Conservation (phyloP, 2,888 invertebrate genomes). For the Trissolcus japonicus region DNA sequence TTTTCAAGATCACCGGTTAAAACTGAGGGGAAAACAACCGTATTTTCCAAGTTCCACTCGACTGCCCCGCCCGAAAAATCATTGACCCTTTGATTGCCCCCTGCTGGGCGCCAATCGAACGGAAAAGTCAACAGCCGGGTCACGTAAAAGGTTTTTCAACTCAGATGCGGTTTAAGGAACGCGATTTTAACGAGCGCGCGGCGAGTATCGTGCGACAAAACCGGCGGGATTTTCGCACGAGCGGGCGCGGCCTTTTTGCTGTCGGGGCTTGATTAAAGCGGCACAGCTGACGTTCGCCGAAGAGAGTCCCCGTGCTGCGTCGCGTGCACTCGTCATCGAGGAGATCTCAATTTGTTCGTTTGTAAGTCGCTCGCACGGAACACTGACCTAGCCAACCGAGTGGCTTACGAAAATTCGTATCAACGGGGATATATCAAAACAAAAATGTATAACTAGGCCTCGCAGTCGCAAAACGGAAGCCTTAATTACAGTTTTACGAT, state of each 20-base stretch:
- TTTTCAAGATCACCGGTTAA: too few species aligned
- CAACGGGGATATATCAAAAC: slow-evolving; percentile 18
- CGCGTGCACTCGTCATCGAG: slow-evolving; percentile 47
- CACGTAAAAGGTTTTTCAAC: not conserved
- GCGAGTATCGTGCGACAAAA: slow-evolving; percentile 33
- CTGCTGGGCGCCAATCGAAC: too few species aligned
- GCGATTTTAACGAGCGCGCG: not conserved
- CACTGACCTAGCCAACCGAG: slow-evolving; percentile 60
- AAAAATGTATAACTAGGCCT: slow-evolving; percentile 6
- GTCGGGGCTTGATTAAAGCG: slow-evolving; percentile 52
- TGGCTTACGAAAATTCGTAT: slow-evolving; percentile 32
- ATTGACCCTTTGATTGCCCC: too few species aligned
- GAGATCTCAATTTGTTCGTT: slow-evolving; percentile 55
- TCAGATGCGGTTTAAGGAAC: not conserved
- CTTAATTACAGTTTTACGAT: slow-evolving; percentile 29
- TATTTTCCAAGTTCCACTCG: too few species aligned
- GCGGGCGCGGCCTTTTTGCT: slow-evolving; percentile 42
- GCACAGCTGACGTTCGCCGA: slow-evolving; percentile 53
- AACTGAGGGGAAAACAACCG: too few species aligned
- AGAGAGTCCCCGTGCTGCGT: slow-evolving; percentile 33
- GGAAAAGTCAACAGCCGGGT: not conserved
- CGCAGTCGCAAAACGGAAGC: slow-evolving; percentile 18
- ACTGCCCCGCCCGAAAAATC: too few species aligned
- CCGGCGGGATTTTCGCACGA: slow-evolving; percentile 43
- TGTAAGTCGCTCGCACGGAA: slow-evolving; percentile 53